These are phyloP conservation scores for Porphyrio hochstetteri DNA, from an alignment of 2,113 vertebrate genomes.

Conservation along the genomic window DNA sequence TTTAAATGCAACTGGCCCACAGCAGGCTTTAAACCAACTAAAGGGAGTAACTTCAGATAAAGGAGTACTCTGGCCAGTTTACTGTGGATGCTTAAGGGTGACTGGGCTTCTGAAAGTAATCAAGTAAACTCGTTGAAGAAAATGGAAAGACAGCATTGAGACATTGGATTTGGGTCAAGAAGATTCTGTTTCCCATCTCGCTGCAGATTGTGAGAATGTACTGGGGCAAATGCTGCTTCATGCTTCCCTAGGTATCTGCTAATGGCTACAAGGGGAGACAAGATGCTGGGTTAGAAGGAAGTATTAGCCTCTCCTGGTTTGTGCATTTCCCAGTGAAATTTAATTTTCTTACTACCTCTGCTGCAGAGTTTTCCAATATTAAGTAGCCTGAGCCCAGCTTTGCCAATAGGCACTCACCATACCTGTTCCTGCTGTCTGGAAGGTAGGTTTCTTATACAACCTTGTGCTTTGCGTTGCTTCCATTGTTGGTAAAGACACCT, in stretches of 20 bases:
- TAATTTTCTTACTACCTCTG: neutral
- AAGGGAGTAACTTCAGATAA: neutral
- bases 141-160: neutral
- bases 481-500: neutral
- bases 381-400: neutral
- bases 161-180: neutral
- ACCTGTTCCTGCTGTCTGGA: neutral
- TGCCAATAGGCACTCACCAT: neutral
- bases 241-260: neutral
- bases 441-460: neutral
- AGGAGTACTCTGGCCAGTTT: neutral
- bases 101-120: neutral
- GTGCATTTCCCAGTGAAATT: neutral
- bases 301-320: neutral
- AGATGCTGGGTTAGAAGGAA: neutral
- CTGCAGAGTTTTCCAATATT: neutral
- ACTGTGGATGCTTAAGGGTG: neutral
- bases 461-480: neutral
- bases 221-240: neutral
- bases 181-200: neutral
- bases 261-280: rapidly evolving
- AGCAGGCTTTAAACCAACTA: neutral
- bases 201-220: neutral
- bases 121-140: neutral
- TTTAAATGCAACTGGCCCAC: neutral